Base-by-base conservation (phyloP, 1,140 invertebrate genomes). In the Dendroctonus ponderosae region DNA sequence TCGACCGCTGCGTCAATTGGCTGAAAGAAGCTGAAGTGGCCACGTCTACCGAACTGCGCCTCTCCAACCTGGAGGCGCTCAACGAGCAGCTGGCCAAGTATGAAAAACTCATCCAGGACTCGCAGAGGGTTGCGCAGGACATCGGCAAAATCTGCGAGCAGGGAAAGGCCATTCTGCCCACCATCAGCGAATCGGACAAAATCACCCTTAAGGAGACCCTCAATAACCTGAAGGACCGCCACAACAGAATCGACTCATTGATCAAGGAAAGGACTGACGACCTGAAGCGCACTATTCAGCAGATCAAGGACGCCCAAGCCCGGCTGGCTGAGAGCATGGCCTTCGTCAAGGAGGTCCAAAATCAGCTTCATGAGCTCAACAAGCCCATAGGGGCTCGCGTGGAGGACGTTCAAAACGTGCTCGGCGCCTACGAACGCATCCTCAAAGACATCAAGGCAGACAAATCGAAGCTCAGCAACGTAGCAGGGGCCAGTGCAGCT, bases 1-100 rank as follows among this genome's bases (percentile, higher is more conserved):
- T 92, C 49, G 88, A 91, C 62, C 88, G 89, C 70, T 91, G 89
- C 75, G 85, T 90, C 68, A 86, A 91, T 68, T 95, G 92, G 92
- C 80, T 94, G 14, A 90, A 91, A 57, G 89, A 95, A 82, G 91
- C 91, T 51, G 92, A 95, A 81, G 90, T 92, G 6, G 87, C 91
- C 9, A 87, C 91, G 0, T 89, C 90, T 9, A 85, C 89, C 41
- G 92, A 94, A 72, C 78, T 94, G 4, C 83, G 90, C 53, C 86
- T 89, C 15, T 86, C 89, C 2, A 92, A 85, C 73, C 80, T 93
- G 8, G 90, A 91, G 69, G 83, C 93, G 0, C 78, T 96, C 39
- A 89, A 93, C 78, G 92, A 95, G 80, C 92, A 95, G 75, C 76
- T 94, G 44, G 83, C 85, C 0, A 93, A 94, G 81, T 94, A 93